Evolutionary conservation across 2,113 vertebrate species (phyloP).

Genomic region (Engystomops pustulosus): DNA sequence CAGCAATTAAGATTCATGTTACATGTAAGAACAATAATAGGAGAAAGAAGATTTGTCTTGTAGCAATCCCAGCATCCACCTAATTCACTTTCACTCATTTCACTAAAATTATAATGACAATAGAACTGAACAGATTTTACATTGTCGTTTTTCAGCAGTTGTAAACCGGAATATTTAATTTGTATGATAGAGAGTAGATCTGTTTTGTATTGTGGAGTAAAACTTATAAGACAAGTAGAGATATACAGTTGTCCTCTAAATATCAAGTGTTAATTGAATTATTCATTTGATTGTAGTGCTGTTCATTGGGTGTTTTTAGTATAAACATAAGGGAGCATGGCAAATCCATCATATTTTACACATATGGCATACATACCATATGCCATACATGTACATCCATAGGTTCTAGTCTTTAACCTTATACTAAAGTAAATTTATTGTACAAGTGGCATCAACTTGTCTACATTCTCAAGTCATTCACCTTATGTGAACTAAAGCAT

Average conservation of each 20-base stretch:
- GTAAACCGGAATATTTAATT: background rate
- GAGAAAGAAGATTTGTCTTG: conserved; percentile 50
- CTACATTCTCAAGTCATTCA: too few species aligned
- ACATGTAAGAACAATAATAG: conserved; percentile 58
- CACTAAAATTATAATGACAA: background rate
- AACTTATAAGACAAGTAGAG: background rate
- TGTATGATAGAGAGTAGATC: background rate
- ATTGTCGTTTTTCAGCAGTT: background rate
- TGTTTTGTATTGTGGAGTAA: background rate
- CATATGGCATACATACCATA: too few species aligned
- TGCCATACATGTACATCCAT: too few species aligned
- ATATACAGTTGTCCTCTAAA: background rate
- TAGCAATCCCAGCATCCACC: conserved; percentile 17
- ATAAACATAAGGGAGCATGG: too few species aligned
- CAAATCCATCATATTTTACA: too few species aligned
- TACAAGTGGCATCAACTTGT: too few species aligned
- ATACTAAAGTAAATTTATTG: too few species aligned
- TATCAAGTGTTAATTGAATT: background rate
- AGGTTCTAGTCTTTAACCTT: too few species aligned
- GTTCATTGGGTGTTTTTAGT: too few species aligned
- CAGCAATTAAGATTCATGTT: conserved; percentile 64
- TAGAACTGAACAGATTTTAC: background rate
- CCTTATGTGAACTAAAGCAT: too few species aligned
- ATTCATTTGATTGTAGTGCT: too few species aligned
- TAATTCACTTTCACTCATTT: conserved; percentile 15